These are phyloP conservation scores for Strigamia transsilvanica DNA, from an alignment of 2,888 invertebrate species.

Conservation along the genomic window DNA sequence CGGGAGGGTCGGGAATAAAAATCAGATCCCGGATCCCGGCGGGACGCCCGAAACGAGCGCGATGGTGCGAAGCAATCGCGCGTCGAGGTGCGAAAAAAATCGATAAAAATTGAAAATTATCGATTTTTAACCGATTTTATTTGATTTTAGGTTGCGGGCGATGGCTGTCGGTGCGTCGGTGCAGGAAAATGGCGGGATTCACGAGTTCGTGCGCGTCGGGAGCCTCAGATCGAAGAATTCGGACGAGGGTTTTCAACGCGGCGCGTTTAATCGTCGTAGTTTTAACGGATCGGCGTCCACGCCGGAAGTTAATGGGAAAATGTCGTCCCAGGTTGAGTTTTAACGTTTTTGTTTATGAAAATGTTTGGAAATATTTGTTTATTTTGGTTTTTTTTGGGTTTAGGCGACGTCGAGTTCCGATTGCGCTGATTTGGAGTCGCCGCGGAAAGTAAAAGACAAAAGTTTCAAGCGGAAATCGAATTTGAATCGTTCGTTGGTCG, in stretches of 20 bases:
- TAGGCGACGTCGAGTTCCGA: constrained; percentile 17
- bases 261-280: constrained; percentile 21
- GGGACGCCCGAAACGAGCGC: constrained; percentile 31
- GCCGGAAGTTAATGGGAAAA: neutral
- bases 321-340: neutral
- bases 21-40: constrained; percentile 51
- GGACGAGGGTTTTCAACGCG: neutral
- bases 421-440: neutral
- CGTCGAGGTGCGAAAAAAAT: constrained; percentile 53
- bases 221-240: constrained; percentile 53
- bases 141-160: constrained; percentile 54
- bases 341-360: no score
- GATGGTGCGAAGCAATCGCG: constrained; percentile 55
- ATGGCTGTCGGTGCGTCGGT: constrained; percentile 48
- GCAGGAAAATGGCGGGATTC: constrained; percentile 33
- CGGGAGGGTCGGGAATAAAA: neutral
- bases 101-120: neutral
- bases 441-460: constrained; percentile 69
- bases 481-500: constrained; percentile 68
- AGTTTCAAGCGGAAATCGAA: constrained; percentile 74
- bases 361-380: neutral
- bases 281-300: neutral
- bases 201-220: constrained; percentile 54
- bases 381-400: neutral
- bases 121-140: constrained; percentile 28